A percentile compares a stretch with the other conserved stretches of the same genome.
Conservation (phyloP, 1,140 invertebrate genomes). For the Drosophila rhopaloa region DNA sequence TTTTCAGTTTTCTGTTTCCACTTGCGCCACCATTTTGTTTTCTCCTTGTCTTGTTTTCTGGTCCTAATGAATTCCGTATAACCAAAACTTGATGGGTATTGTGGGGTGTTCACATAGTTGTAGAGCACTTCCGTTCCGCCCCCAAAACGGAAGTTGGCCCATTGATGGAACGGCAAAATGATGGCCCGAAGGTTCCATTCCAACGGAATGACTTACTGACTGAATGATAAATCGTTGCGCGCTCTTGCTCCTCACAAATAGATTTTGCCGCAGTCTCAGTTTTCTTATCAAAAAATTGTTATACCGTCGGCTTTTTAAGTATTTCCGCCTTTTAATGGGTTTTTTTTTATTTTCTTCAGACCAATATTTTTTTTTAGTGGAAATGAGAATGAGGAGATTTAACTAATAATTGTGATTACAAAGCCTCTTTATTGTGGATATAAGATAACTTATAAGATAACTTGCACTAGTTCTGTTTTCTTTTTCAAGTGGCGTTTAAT, state of each 20-base stretch:
- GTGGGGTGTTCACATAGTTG: neutral
- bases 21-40: constrained; percentile 61
- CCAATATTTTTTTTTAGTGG: neutral
- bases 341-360: constrained; percentile 16
- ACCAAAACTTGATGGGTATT: constrained; percentile 18
- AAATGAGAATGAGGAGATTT: constrained; percentile 5
- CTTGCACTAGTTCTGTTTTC: neutral
- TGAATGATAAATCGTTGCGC: constrained; percentile 67
- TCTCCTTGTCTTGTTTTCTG: constrained; percentile 41
- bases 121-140: constrained; percentile 43
- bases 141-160: constrained; percentile 34
- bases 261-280: constrained; percentile 44
- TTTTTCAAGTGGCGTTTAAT: no score
- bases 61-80: constrained; percentile 66
- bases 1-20: constrained; percentile 48
- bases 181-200: constrained; percentile 26
- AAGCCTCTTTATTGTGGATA: neutral
- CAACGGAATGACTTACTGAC: constrained; percentile 10
- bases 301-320: constrained; percentile 38
- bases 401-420: neutral
- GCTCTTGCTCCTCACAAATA: constrained; percentile 22
- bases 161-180: constrained; percentile 43
- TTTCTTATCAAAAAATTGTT: constrained; percentile 22
- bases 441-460: neutral
- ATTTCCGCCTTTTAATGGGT: constrained; percentile 69